Base-by-base conservation (phyloP, 1,140 invertebrate species). In the Drosophila nigromelanica region DNA sequence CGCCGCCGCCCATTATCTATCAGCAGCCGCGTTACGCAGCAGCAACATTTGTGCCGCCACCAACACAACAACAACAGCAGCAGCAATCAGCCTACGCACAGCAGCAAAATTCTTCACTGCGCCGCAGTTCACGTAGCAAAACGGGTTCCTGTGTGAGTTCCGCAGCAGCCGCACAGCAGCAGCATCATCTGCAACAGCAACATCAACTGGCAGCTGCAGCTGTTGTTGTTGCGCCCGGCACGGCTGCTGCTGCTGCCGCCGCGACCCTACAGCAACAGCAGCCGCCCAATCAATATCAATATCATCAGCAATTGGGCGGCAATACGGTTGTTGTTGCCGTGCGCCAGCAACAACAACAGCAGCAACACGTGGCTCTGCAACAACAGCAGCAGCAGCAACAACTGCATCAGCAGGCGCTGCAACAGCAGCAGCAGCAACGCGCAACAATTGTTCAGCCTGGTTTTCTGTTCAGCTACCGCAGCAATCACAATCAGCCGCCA, bases 91-190 rank as follows among this genome's bases (percentile, higher is more conserved):
- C 27, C 18, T 66, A 70, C 59, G 30, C 59, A 27, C 76, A 76
- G 14, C 75, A 75, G 35, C 80, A 89, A 42, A 87, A 87, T 73
- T 85, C 89, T 50, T 91, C 90, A 64, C 73, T 90, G 62, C 81
- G 91, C 47, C 85, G 91, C 72, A 92, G 91, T 66, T 91, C 91
- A 83, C 86, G 91, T 77, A 72, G 91, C 89, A 92, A 92, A 77
- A 92, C 91, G 91, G 91, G 91, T 92, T 92, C 91, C 83, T 92
- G 91, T 75, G 91, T 92, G 73, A 92, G 91, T 73, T 89, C 91
- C 37, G 75, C 90, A 72, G 86, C 80, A 79, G 78, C 81, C 48
- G 87, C 76, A 78, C 86, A 85, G 76, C 86, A 83, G 18, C 79
- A 83, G 48, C 80, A 73, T 21, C 70, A 73, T 66, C 52, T 66